A percentile compares a stretch with the other conserved stretches of the same genome.
phyloP scores from a whole-genome alignment of 2,113 vertebrate species.

The Cavia porcellus region DNA sequence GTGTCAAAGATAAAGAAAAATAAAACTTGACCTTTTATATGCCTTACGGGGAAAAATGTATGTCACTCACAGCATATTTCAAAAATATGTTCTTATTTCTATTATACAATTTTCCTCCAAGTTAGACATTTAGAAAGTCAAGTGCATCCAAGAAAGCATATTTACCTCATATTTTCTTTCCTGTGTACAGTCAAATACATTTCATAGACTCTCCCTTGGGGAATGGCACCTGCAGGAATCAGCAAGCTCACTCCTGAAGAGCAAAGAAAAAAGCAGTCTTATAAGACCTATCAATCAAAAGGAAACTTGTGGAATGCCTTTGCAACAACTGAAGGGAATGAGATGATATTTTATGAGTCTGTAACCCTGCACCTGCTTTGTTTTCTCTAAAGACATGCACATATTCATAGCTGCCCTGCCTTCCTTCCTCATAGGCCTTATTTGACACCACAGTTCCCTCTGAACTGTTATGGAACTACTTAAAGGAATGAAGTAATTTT shows the following conservation, averaged over 20 bases:
- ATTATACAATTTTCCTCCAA: neutral
- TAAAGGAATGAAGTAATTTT: constrained; percentile 53
- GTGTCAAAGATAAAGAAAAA: constrained; percentile 41
- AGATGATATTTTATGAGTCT: constrained; percentile 7
- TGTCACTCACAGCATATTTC: neutral
- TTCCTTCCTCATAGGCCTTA: neutral
- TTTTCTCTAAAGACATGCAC: constrained; percentile 49
- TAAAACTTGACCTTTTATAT: neutral
- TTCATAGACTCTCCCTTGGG: constrained; percentile 98
- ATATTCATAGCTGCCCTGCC: constrained; percentile 21
- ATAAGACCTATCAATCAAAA: constrained; percentile 44
- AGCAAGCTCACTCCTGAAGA: constrained; percentile 96
- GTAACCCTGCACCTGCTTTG: neutral
- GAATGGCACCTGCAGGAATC: constrained; percentile 96
- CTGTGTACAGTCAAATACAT: constrained; percentile 99
- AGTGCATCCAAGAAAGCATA: constrained; percentile 52
- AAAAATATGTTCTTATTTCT: constrained; percentile 11
- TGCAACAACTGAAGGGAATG: neutral
- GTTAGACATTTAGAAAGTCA: constrained; percentile 54
- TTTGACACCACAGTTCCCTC: constrained; percentile 11
- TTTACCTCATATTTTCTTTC: constrained; percentile 98
- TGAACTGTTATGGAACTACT: neutral
- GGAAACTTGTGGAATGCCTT: constrained; percentile 41
- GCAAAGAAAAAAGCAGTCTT: constrained; percentile 72
- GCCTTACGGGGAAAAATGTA: neutral